Evolutionary conservation across 2,888 invertebrate genomes (phyloP).

Genomic region (Noctua comes): DNA sequence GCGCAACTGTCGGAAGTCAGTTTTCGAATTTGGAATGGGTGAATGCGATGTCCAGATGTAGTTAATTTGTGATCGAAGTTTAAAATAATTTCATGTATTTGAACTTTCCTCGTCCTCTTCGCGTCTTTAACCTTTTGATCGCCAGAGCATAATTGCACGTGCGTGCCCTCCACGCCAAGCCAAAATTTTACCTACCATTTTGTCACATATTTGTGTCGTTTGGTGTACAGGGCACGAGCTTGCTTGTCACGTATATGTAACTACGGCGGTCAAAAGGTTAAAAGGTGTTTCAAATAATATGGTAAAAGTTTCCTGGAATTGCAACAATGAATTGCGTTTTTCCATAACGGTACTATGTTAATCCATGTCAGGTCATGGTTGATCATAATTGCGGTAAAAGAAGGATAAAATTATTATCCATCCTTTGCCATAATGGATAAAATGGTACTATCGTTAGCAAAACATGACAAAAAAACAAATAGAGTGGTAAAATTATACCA

Average conservation of each 20-base stretch:
- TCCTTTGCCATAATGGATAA: slow-evolving; percentile 4
- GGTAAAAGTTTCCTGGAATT: not conserved
- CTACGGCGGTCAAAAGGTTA: no score
- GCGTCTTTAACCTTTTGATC: no score
- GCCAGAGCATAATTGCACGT: no score
- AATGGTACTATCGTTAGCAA: not conserved
- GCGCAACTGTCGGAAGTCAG: slow-evolving; percentile 46
- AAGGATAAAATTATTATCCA: not conserved
- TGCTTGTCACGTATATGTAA: no score
- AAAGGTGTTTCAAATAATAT: not conserved
- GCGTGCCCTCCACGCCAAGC: no score
- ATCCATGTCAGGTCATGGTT: not conserved
- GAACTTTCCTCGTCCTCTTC: not conserved
- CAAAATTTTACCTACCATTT: no score
- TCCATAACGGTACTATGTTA: not conserved
- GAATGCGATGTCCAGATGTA: not conserved
- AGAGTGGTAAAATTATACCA: not conserved
- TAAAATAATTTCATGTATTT: not conserved
- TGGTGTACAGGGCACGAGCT: no score
- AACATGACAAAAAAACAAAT: not conserved
- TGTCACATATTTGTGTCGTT: no score
- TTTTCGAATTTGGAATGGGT: slow-evolving; percentile 23
- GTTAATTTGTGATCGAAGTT: not conserved
- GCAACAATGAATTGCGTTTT: not conserved
- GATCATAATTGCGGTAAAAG: not conserved